Percentiles rank a stretch among this genome's conserved stretches.
phyloP scores from a whole-genome alignment of 1,140 invertebrate genomes.

The Neodiprion fabricii region DNA sequence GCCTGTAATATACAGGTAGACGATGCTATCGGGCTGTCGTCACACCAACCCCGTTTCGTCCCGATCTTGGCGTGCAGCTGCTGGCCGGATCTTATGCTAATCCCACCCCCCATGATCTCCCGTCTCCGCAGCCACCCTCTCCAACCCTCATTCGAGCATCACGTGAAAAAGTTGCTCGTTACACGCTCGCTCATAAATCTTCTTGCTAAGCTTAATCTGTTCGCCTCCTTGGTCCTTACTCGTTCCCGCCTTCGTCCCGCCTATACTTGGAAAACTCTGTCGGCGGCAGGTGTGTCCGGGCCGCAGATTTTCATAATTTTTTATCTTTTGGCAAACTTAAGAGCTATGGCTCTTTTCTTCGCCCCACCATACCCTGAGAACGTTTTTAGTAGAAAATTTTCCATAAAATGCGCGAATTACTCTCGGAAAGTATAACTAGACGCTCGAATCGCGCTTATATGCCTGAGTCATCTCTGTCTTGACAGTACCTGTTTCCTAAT shows the following conservation, averaged over 20 bases:
- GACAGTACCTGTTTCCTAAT: too few species aligned
- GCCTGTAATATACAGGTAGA: too few species aligned
- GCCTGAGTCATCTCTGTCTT: too few species aligned
- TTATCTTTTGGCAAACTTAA: constrained; percentile 40
- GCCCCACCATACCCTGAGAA: too few species aligned
- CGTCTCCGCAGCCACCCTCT: background rate
- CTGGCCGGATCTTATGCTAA: constrained; percentile 51
- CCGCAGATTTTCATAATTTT: constrained; percentile 30
- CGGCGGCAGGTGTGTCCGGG: constrained; percentile 21
- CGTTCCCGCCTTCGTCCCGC: background rate
- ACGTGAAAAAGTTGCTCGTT: constrained; percentile 53
- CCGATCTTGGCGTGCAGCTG: constrained; percentile 40
- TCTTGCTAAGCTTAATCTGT: constrained; percentile 51
- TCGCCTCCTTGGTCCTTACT: constrained; percentile 28
- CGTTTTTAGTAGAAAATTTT: too few species aligned
- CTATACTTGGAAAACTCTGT: background rate
- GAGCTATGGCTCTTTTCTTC: background rate
- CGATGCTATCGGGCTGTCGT: background rate
- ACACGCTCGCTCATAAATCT: constrained; percentile 51
- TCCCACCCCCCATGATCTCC: constrained; percentile 40
- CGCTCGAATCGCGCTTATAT: too few species aligned
- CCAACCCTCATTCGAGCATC: constrained; percentile 38
- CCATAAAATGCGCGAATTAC: too few species aligned
- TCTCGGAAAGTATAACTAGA: too few species aligned
- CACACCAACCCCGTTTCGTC: background rate